Evolutionary conservation across 92 coral and sea anemone genomes (phyloP), one percentile per base, ranked within the genome.

Genomic region (Porites lobata): DNA sequence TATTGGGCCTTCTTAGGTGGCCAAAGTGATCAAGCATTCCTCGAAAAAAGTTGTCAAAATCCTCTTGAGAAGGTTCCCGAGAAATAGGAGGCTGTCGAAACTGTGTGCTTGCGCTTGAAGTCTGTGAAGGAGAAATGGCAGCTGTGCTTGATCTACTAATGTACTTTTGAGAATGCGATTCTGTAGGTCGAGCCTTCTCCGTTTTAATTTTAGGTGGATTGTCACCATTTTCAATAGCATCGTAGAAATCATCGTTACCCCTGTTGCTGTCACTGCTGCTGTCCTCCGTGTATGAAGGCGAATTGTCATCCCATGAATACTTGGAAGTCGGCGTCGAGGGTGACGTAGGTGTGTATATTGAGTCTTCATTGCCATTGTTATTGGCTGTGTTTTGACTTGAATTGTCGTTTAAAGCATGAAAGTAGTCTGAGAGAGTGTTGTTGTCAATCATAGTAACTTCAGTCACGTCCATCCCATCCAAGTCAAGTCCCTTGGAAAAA

Each of bases 371-470:
- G 14, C 61, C 50, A 14, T 32, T 53, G 38, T 53, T 26, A n/a
- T 52, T 72, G 63, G 59, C 65, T 38, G 19, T 78, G 4, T 24
- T 59, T 18, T 67, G 90, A 62, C 85, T 88, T 65, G 50, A 66
- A 15, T 94, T 88, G 50, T 90, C 98, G 50, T 94, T 94, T 70
- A 94, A 69, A 2, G 98, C 95, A 53, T 93, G 93, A 79, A 95
- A 95, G 79, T 95, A 95, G 74, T 95, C 94, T 26, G 89, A 83
- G 11, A 95, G 90, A 29, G 96, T 88, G 1, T 92, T 95, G 24
- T 82, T 89, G 72, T 95, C 98, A 64, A 93, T 86, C 84, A 80
- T 88, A 21, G 65, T 93, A 5, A 95, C 94, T 83, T 86, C 84
- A 2, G 86, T 91, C 18, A 94, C 72, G 47, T 78, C 82, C 50